Conservation (phyloP, 2,888 invertebrate species). For the Protodeltote pygarga region DNA sequence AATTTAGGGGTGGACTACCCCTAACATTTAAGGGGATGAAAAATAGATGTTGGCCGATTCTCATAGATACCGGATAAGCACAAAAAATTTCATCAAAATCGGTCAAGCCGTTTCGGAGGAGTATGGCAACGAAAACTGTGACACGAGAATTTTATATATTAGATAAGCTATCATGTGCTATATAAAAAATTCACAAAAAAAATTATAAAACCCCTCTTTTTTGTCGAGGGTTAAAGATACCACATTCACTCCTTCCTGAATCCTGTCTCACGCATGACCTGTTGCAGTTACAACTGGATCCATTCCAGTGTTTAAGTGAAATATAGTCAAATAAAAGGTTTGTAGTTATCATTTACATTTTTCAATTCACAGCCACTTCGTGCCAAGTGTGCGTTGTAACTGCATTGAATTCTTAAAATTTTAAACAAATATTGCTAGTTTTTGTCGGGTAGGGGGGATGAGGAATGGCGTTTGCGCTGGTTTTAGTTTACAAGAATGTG, state of each 20-base stretch:
- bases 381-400: conserved; percentile 74
- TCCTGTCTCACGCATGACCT: conserved; percentile 70
- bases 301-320: conserved; percentile 78
- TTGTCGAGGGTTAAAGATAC: conserved; percentile 25
- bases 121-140: too few relatives aligned
- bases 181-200: too few relatives aligned
- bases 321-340: conserved; percentile 79
- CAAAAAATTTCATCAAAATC: too few relatives aligned
- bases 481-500: neutral
- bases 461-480: conserved; percentile 1
- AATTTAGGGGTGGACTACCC: too few relatives aligned
- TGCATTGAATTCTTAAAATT: conserved; percentile 41
- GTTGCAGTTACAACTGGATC: conserved; percentile 74
- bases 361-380: conserved; percentile 75
- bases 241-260: conserved; percentile 46
- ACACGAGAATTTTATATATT: too few relatives aligned
- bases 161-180: too few relatives aligned
- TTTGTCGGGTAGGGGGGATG: conserved; percentile 5
- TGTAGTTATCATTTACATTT: conserved; percentile 85
- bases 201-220: too few relatives aligned
- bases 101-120: too few relatives aligned
- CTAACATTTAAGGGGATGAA: too few relatives aligned
- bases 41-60: too few relatives aligned
- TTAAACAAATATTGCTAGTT: conserved; percentile 30
- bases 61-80: too few relatives aligned